phyloP scores from a whole-genome alignment of 37 sponge, comb jelly and placozoan species.

The Diacarnus erythraeanus region DNA sequence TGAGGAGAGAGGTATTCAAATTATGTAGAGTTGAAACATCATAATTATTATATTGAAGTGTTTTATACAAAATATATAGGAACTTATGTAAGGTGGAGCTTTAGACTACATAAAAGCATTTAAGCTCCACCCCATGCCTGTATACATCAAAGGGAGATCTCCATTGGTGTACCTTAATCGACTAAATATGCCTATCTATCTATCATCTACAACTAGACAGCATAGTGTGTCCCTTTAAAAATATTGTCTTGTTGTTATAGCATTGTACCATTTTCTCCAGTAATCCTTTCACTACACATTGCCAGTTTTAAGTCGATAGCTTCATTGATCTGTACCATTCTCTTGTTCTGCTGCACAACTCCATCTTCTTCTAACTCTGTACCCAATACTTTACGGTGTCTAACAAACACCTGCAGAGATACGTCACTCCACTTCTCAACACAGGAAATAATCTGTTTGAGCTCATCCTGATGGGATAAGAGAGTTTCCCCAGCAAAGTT shows the following conservation, averaged over 20 bases:
- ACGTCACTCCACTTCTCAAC: constrained; percentile 80
- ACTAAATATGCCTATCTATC: too few species aligned
- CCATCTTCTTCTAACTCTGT: background rate
- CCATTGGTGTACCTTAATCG: too few species aligned
- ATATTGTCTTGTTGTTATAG: background rate
- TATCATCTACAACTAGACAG: too few species aligned
- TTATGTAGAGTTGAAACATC: background rate
- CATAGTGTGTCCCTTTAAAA: background rate
- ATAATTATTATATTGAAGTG: background rate
- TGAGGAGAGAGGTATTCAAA: background rate
- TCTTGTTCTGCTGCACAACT: background rate
- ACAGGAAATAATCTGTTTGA: constrained; percentile 31
- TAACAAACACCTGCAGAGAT: constrained; percentile 64
- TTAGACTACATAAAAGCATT: too few species aligned
- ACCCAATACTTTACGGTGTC: constrained; percentile 33
- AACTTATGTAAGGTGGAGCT: too few species aligned
- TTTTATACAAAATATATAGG: too few species aligned
- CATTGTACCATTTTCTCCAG: constrained; percentile 85
- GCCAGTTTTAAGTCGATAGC: constrained; percentile 21
- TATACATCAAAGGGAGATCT: too few species aligned
- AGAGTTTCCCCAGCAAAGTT: constrained; percentile 84
- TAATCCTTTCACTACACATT: constrained; percentile 28
- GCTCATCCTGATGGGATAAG: constrained; percentile 63
- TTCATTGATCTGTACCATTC: constrained; percentile 38
- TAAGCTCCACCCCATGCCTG: too few species aligned